Evolutionary conservation across 2,113 vertebrate genomes (phyloP), one percentile per base, ranked within the genome.

Genomic region (Ptychochromis oligacanthus): DNA sequence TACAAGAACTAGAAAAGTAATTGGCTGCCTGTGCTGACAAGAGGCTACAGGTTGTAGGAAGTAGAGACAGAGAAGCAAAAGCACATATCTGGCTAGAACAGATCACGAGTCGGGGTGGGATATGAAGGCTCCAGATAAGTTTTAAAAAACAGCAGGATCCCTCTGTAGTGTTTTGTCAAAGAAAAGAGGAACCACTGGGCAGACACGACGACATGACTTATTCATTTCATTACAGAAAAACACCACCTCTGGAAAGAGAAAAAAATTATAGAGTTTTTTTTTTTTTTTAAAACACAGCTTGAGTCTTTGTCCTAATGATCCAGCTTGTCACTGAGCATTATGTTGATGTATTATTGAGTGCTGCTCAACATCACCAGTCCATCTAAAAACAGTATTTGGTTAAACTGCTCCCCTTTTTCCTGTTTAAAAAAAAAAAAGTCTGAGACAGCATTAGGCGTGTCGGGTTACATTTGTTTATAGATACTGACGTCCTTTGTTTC

Each of bases 371-470:
- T 95, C 93, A 92, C 94, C 93, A 91, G 94, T 88, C 88, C 91
- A 92, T 93, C 79, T 93, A 84, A 89, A 94, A 93, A 91, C 92
- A 93, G 93, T 77, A 86, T 93, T 94, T 93, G 91, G 89, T 95
- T 92, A 84, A 94, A 94, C 82, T 78, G 83, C 85, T 91, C 83
- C 84, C 75, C 70, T 78, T 92, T 82, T 67, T 84, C 54, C 79
- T 82, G 62, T 86, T 56, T 18, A 78, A 65, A 38, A 65, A 75
- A 74, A 79, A 83, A 77, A 24, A 75, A 78, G 77, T 90, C 83
- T 86, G 70, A 88, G 77, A 91, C 89, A 87, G 88, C 87, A 88
- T 87, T 81, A 84, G 82, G 65, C 26, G 57, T 83, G 80, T 78
- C 20, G 17, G 56, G 80, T 88, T 85, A 72, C 34, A 84, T 61